Evolutionary conservation across 1,140 invertebrate genomes (phyloP), one percentile per base, ranked within the genome.

Genomic region (Venustaconcha ellipsiformis): DNA sequence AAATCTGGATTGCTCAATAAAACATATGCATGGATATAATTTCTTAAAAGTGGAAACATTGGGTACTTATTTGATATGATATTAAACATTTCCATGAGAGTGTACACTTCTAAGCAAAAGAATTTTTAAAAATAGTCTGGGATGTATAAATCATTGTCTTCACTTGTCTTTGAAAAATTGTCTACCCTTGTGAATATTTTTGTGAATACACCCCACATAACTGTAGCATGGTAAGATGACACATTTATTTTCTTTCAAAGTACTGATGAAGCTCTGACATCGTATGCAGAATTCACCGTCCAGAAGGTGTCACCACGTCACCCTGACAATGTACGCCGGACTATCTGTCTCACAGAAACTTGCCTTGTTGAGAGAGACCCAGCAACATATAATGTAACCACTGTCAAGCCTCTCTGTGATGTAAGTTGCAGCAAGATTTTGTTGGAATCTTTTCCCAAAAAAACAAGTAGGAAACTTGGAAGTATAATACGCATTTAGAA

Each of bases 361-460:
- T 99, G 97, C 91, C 91, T 99, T 23, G 89, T 99, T 56, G 98
- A 99, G 92, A 92, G 98, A 83, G 98, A 99, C 92, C 96, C 96
- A 30, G 95, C 96, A 85, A 98, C 97, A 1, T 99, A 99, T 89
- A 95, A 94, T 83, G 94, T 97, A 77, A 94, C 93, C 80, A 97
- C 97, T 26, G 91, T 97, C 57, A 94, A 96, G 83, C 97, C 97
- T 1, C 90, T 99, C 14, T 93, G 93, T 72, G 95, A 96, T 87
- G 94, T 99, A 84, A 85, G 88, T 86, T 68, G 71, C 20, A 30
- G 8, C 14, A 70, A 13, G 17, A n/a, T 17, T 66, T 66, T n/a
- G n/a, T 23, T 62, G 59, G 23, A 62, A 62, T 62, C 8, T 62
- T 23, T n/a, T 18, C 0, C 1, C 1, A 23, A 23, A 23, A 23